These are phyloP conservation scores for Tholera decimalis DNA, from an alignment of 2,888 invertebrate genomes.

Conservation along the genomic window DNA sequence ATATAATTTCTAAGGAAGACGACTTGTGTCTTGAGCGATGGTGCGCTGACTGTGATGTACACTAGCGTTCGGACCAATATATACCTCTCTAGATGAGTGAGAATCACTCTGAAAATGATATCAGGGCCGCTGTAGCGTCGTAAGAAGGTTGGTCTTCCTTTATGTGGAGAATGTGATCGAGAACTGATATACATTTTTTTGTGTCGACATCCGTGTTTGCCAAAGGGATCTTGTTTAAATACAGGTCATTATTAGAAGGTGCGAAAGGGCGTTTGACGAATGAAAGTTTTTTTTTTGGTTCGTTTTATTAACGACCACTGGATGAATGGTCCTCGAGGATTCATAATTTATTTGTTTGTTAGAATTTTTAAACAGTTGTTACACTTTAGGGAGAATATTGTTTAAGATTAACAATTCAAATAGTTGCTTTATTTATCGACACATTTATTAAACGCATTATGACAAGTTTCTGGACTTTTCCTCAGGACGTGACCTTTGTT, in stretches of 20 bases:
- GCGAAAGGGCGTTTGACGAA: neutral
- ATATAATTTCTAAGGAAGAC: slow-evolving; percentile 69
- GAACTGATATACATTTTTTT: slow-evolving; percentile 54
- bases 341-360: too few relatives aligned
- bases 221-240: slow-evolving; percentile 41
- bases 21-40: slow-evolving; percentile 74
- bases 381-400: too few relatives aligned
- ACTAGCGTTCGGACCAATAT: slow-evolving; percentile 73
- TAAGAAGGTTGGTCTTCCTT: slow-evolving; percentile 78
- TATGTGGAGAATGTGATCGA: slow-evolving; percentile 73
- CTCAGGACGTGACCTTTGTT: too few relatives aligned
- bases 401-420: too few relatives aligned
- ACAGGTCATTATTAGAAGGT: neutral
- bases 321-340: too few relatives aligned
- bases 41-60: slow-evolving; percentile 82
- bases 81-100: slow-evolving; percentile 79
- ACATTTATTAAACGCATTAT: too few relatives aligned
- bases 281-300: neutral
- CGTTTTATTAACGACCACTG: too few relatives aligned
- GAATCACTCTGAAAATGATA: slow-evolving; percentile 84
- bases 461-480: too few relatives aligned
- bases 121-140: slow-evolving; percentile 79
- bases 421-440: too few relatives aligned
- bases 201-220: slow-evolving; percentile 60
- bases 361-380: too few relatives aligned